phyloP scores from a whole-genome alignment of 2,113 vertebrate genomes.

The Axis porcinus region DNA sequence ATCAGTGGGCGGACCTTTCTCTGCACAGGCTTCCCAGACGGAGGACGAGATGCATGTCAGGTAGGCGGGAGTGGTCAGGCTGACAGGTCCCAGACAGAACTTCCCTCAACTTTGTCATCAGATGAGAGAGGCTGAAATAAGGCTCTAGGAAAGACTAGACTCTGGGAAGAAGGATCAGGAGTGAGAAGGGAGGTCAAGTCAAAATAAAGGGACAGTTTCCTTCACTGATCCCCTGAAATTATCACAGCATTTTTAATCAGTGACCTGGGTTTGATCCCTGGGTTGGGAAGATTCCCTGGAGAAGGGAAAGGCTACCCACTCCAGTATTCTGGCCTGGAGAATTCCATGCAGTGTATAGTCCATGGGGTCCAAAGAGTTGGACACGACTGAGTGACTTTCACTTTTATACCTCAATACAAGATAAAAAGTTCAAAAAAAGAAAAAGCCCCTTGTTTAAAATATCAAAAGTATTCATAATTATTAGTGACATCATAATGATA shows the following conservation, averaged over 20 bases:
- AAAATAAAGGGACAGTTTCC: neutral
- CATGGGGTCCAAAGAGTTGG: neutral
- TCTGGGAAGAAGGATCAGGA: neutral
- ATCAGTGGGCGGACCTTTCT: conserved; percentile 78
- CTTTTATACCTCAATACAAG: neutral
- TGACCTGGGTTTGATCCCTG: neutral
- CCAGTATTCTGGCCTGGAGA: neutral
- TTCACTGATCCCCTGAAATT: neutral
- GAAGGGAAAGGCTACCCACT: neutral
- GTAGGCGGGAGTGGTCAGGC: conserved; percentile 67
- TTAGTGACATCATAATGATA: neutral
- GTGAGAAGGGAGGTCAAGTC: neutral
- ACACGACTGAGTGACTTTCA: neutral
- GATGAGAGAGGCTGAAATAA: neutral
- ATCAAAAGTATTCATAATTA: neutral
- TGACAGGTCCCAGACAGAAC: neutral
- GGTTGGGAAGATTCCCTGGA: neutral
- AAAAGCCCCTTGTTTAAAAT: neutral
- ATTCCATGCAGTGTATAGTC: neutral
- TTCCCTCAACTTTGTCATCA: neutral
- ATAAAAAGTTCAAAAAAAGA: neutral
- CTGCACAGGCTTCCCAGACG: conserved; percentile 89
- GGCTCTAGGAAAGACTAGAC: neutral
- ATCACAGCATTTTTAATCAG: neutral
- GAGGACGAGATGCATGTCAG: conserved; percentile 90